phyloP scores from a whole-genome alignment of 2,113 vertebrate species.

The Cervus canadensis region DNA sequence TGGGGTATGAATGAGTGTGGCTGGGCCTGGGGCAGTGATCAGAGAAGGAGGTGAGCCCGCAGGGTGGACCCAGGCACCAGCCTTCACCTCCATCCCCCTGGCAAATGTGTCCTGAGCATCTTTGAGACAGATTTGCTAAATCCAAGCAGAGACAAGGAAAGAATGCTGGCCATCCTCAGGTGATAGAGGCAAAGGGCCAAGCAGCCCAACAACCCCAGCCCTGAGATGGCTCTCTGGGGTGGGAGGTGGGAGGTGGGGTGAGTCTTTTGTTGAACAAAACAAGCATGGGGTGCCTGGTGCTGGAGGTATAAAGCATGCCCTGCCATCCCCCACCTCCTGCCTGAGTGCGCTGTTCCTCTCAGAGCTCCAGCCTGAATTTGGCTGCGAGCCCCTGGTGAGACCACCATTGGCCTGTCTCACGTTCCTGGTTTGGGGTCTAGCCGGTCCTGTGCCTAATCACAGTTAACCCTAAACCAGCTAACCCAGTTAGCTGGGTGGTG shows the following conservation, averaged over 20 bases:
- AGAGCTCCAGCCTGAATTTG: neutral
- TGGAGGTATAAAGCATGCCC: neutral
- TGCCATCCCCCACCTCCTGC: neutral
- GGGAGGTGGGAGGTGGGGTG: neutral
- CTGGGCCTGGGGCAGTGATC: neutral
- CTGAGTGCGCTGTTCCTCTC: neutral
- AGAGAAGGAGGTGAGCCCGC: neutral
- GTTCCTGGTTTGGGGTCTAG: neutral
- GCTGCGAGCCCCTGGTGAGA: neutral
- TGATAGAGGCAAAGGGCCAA: neutral
- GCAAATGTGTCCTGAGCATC: neutral
- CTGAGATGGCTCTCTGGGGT: neutral
- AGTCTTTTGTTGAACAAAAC: neutral
- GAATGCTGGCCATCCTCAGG: neutral
- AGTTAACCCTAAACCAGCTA: no score
- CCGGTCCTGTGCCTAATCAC: neutral
- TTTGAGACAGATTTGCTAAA: neutral
- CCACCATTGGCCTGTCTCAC: neutral
- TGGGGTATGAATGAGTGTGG: neutral
- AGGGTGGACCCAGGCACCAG: neutral
- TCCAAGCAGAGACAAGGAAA: neutral
- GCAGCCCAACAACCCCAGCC: neutral
- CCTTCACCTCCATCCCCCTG: neutral
- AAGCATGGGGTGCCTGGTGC: neutral
- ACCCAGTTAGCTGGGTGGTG: neutral